Evolutionary conservation across 2,113 vertebrate species (phyloP), one percentile per base, ranked within the genome.

Genomic region (Myrmecophaga tridactyla): DNA sequence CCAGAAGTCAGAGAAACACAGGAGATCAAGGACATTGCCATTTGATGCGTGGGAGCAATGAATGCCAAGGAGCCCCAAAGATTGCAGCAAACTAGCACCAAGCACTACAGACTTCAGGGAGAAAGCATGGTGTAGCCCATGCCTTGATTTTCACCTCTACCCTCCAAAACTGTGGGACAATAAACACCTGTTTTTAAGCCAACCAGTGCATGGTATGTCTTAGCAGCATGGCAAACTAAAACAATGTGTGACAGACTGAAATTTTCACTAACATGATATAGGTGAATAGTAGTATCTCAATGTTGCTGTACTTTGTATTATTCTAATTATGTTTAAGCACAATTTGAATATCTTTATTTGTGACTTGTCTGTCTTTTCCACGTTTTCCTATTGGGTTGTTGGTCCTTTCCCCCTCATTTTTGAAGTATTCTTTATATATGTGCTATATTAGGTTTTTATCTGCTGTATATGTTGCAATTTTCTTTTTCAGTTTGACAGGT

Each of bases 341-440:
- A 73, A 63, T 63, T 96, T 96, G 48, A 86, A 27, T 46, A 62
- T 67, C 53, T 94, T 46, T 87, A 10, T 65, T 41, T 90, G 39
- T 60, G 58, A 94, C 83, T 63, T 90, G 53, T 81, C 6, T 76
- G 12, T 90, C 75, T 93, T 84, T 85, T 78, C 20, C 75, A 85
- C n/a, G 63, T 77, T 92, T 73, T 94, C 86, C 60, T 77, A 14
- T 65, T 78, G 48, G 23, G 6, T 23, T 90, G 15, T 89, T 93
- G 60, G 6, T 89, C 72, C 62, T 87, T 72, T 17, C 67, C 53
- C 27, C 17, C n/a, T 76, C 39, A 58, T 63, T 63, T 93, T 90
- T 85, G 56, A 84, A 89, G 27, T 77, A 5, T 43, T 63, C 46
- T 80, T 76, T 75, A 69, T 81, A 83, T 23, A 62, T 69, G 34